Conservation (phyloP, 2,113 vertebrate species). For the Accipiter cooperii region DNA sequence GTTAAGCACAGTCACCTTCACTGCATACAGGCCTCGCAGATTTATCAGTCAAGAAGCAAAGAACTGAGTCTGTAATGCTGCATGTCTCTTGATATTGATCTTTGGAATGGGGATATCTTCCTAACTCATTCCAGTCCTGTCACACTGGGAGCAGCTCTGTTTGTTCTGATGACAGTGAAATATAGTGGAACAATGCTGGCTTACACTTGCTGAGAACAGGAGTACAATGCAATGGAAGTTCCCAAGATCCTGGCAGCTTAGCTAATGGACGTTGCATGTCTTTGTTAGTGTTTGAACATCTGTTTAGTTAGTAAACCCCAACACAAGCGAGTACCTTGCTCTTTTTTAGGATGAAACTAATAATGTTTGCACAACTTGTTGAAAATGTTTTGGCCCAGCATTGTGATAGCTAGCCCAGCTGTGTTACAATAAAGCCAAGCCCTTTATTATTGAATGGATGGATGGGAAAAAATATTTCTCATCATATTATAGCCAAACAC, state of each 20-base stretch:
- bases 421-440: background rate
- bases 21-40: fast-evolving
- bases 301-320: background rate
- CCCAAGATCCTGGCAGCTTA: background rate
- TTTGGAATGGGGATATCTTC: background rate
- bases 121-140: background rate
- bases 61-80: background rate
- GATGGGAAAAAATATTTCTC: background rate
- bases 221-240: background rate
- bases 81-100: background rate
- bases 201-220: background rate
- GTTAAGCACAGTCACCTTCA: background rate
- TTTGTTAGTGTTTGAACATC: constrained; percentile 12
- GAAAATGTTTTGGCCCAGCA: background rate
- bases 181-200: background rate
- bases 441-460: background rate
- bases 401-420: background rate
- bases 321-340: background rate
- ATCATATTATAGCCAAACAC: background rate
- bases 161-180: background rate
- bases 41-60: background rate
- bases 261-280: background rate
- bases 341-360: background rate
- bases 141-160: background rate
- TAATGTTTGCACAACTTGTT: background rate